A percentile compares a stretch with the other conserved stretches of the same genome.
Evolutionary conservation across 37 sponge, comb jelly and placozoan genomes (phyloP).

Genomic region (Trichoplax adhaerens): DNA sequence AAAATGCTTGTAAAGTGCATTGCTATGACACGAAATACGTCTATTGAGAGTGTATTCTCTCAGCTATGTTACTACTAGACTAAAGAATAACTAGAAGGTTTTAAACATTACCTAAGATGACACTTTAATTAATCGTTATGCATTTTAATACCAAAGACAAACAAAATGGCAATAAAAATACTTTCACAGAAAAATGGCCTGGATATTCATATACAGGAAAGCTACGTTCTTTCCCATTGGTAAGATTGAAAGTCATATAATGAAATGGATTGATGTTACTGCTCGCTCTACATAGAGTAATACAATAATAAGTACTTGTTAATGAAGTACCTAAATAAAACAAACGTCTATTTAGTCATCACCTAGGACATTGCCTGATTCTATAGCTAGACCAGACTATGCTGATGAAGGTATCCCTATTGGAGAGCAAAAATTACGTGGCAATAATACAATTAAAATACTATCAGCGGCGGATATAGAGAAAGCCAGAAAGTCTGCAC

Average conservation of each 20-base stretch:
- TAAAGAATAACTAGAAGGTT: too few species aligned
- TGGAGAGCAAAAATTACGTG: conserved; percentile 47
- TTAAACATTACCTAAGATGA: too few species aligned
- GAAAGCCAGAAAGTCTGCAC: conserved; percentile 42
- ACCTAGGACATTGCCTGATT: conserved; percentile 28
- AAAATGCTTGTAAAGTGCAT: too few species aligned
- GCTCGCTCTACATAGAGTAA: neutral
- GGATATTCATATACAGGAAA: conserved; percentile 53
- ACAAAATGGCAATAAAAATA: neutral
- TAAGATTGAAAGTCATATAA: conserved; percentile 5
- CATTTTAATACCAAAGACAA: too few species aligned
- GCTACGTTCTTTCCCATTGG: conserved; percentile 47
- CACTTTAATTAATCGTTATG: too few species aligned
- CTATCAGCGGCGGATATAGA: conserved; percentile 52
- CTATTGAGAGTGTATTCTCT: too few species aligned
- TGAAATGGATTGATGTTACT: neutral
- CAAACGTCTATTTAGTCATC: conserved; percentile 8
- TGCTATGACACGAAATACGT: too few species aligned
- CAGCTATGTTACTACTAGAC: too few species aligned
- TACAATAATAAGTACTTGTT: neutral
- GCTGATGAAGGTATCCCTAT: conserved; percentile 34
- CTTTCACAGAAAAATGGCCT: conserved; percentile 60
- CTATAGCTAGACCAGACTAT: conserved; percentile 11
- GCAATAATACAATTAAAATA: conserved; percentile 28
- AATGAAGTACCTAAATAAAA: conserved; percentile 2